A percentile compares a stretch with the other conserved stretches of the same genome.
phyloP scores from a whole-genome alignment of 2,888 invertebrate species.

The Apoda limacodes region DNA sequence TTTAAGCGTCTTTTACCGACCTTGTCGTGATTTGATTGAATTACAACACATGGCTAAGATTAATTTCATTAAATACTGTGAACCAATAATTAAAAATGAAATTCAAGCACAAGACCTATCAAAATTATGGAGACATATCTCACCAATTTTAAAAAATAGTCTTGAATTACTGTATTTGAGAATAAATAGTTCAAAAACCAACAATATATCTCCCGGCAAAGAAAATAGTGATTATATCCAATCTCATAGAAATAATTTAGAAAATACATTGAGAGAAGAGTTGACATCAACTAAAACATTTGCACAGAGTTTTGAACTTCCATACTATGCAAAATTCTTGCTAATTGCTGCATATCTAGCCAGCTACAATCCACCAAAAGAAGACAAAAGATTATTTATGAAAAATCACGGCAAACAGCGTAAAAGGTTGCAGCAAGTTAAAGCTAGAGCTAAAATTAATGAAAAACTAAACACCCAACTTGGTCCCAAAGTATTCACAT shows the following conservation, averaged over 20 bases:
- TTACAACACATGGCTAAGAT: constrained; percentile 82
- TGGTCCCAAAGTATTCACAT: constrained; percentile 86
- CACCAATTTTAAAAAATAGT: constrained; percentile 79
- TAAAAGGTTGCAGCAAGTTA: constrained; percentile 72
- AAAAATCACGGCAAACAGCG: constrained; percentile 81
- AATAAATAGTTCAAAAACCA: constrained; percentile 46
- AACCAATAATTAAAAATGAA: constrained; percentile 78
- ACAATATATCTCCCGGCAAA: constrained; percentile 38
- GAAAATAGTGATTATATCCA: constrained; percentile 33
- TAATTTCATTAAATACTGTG: constrained; percentile 81
- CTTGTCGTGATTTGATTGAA: constrained; percentile 88
- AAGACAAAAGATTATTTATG: constrained; percentile 88
- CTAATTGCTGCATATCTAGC: constrained; percentile 92
- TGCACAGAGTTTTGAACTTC: constrained; percentile 80
- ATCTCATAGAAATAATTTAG: constrained; percentile 31
- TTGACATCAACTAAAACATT: constrained; percentile 63
- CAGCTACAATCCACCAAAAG: constrained; percentile 90
- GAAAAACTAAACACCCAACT: constrained; percentile 75
- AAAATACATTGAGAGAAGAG: constrained; percentile 52
- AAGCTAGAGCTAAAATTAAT: constrained; percentile 67
- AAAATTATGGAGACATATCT: constrained; percentile 84
- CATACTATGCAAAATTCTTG: constrained; percentile 90
- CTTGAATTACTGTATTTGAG: constrained; percentile 83
- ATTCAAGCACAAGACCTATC: constrained; percentile 73
- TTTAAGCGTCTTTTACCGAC: constrained; percentile 85